Conservation (phyloP, 2,113 vertebrate genomes). For the Nannobrachium achirus region DNA sequence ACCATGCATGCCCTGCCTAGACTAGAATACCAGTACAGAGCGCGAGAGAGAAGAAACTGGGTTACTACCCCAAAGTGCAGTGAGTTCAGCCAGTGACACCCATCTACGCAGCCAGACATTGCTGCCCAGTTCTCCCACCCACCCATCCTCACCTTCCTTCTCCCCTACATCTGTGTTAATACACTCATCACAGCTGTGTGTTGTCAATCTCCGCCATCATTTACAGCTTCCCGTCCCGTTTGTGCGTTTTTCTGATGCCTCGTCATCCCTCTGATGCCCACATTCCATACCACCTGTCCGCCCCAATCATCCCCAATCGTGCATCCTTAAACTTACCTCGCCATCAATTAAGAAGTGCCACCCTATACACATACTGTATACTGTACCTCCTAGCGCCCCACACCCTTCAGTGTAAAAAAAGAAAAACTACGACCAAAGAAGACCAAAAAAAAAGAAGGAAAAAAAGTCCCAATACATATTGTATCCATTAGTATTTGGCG, state of each 20-base stretch:
- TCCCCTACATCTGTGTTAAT: conserved; percentile 67
- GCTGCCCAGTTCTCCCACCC: conserved; percentile 41
- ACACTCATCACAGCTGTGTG: conserved; percentile 73
- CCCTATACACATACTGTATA: conserved; percentile 34
- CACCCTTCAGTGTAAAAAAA: too few relatives aligned
- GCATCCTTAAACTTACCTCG: conserved; percentile 71
- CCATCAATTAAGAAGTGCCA: conserved; percentile 52
- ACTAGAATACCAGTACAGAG: conserved; percentile 44
- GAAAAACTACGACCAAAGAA: background rate
- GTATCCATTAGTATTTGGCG: conserved; percentile 54
- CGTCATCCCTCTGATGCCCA: conserved; percentile 51
- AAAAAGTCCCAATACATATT: conserved; percentile 62
- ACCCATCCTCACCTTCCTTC: conserved; percentile 13
- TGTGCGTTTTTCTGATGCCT: conserved; percentile 65
- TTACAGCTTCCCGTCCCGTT: conserved; percentile 55
- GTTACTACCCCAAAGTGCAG: conserved; percentile 74
- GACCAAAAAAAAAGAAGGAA: conserved; percentile 26
- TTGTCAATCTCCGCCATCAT: conserved; percentile 60
- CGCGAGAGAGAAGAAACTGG: conserved; percentile 71
- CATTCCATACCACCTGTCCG: conserved; percentile 47
- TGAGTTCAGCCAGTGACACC: conserved; percentile 75
- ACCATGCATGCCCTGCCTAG: conserved; percentile 63
- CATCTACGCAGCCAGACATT: conserved; percentile 63
- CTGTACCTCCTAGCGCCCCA: background rate
- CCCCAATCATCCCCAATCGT: conserved; percentile 27